These are phyloP conservation scores for Mareca strepera DNA, from an alignment of 2,797 vertebrate genomes.

Conservation along the genomic window DNA sequence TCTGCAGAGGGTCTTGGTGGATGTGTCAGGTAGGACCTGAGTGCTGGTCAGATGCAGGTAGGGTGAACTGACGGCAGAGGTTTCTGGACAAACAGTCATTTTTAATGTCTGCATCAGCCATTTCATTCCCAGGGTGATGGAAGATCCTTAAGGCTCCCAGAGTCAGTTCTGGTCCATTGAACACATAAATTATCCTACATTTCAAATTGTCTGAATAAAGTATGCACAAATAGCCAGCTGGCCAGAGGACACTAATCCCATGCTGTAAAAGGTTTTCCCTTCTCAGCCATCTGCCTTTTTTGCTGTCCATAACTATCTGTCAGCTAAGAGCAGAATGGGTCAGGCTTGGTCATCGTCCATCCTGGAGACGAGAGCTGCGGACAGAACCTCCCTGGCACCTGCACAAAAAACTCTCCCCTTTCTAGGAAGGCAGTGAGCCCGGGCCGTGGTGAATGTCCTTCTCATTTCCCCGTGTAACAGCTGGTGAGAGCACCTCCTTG, in stretches of 20 bases:
- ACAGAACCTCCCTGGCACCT: background rate
- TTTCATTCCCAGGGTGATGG: background rate
- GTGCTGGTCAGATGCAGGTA: background rate
- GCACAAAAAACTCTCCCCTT: background rate
- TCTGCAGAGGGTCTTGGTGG: background rate
- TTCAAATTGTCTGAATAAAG: background rate
- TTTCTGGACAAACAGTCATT: background rate
- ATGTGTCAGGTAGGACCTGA: background rate
- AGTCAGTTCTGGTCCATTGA: background rate
- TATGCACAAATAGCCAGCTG: background rate
- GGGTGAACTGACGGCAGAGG: background rate
- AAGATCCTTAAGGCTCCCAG: background rate
- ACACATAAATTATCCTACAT: background rate
- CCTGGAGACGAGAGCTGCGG: background rate
- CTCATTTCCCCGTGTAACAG: background rate
- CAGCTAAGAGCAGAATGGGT: background rate
- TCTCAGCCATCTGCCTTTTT: conserved; percentile 41
- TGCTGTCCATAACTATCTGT: background rate
- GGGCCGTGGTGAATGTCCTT: background rate
- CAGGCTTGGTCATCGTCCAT: background rate
- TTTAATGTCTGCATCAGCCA: background rate
- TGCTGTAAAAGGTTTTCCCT: conserved; percentile 7
- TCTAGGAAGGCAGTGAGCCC: background rate
- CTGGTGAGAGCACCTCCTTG: background rate
- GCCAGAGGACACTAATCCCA: conserved; percentile 31